Conservation (phyloP, 2,113 vertebrate genomes). For the Rhizomys pruinosus region DNA sequence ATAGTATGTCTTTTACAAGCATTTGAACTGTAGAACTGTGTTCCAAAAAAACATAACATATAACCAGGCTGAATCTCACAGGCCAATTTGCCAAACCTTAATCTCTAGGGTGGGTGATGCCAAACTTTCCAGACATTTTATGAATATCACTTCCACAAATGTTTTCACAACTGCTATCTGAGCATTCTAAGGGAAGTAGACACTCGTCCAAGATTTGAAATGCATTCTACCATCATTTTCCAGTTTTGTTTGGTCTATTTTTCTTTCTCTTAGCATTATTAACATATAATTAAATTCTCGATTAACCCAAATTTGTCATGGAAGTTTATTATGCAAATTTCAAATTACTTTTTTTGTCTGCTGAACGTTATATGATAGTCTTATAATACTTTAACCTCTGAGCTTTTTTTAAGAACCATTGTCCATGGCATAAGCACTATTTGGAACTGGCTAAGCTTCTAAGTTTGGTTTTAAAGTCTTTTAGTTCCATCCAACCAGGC, state of each 20-base stretch:
- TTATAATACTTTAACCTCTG: neutral
- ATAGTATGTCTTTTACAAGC: neutral
- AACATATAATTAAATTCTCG: slow-evolving; percentile 8
- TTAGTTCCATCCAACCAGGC: neutral
- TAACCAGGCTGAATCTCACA: neutral
- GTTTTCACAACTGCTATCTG: neutral
- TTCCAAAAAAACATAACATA: neutral
- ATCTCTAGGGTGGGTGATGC: neutral
- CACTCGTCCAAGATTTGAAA: neutral
- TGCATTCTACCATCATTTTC: neutral
- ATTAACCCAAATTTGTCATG: neutral
- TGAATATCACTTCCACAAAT: neutral
- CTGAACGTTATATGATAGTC: neutral
- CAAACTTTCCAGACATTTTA: neutral
- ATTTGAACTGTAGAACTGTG: neutral
- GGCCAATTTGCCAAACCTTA: neutral
- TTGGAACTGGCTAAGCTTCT: neutral
- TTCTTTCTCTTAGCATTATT: slow-evolving; percentile 31
- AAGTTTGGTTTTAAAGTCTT: neutral
- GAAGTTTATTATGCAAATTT: neutral
- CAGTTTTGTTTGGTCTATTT: neutral
- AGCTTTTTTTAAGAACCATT: neutral
- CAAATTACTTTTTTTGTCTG: slow-evolving; percentile 11
- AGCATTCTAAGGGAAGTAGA: neutral
- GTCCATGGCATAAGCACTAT: neutral